A percentile compares a stretch with the other conserved stretches of the same genome.
These are phyloP conservation scores for Dione vanillae DNA, from an alignment of 2,888 invertebrate genomes.

Conservation along the genomic window DNA sequence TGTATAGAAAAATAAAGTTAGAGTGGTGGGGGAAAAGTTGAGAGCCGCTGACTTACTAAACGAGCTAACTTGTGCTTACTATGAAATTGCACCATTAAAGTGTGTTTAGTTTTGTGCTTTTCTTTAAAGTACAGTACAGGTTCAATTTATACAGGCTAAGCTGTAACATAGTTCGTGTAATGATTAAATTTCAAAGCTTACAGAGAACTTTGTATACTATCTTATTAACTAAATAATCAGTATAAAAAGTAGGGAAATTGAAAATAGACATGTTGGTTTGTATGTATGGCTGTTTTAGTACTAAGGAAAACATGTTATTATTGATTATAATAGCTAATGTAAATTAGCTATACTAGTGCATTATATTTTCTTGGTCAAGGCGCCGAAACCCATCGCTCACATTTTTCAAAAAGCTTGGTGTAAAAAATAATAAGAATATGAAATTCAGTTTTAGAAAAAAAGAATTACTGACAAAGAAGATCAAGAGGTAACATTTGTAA, in stretches of 20 bases:
- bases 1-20: constrained; percentile 24
- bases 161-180: constrained; percentile 11
- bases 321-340: too few species aligned
- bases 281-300: too few species aligned
- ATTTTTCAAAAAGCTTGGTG: too few species aligned
- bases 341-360: too few species aligned
- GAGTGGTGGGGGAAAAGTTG: constrained; percentile 17
- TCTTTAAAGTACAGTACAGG: constrained; percentile 32
- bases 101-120: constrained; percentile 26
- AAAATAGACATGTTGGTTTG: too few species aligned
- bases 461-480: too few species aligned
- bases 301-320: too few species aligned
- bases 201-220: background rate
- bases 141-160: constrained; percentile 17
- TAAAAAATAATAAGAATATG: too few species aligned
- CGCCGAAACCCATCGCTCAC: too few species aligned
- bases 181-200: constrained; percentile 6
- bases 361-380: too few species aligned
- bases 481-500: too few species aligned
- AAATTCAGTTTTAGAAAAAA: too few species aligned
- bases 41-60: constrained; percentile 33
- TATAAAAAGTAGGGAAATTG: background rate
- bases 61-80: constrained; percentile 35
- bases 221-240: background rate
- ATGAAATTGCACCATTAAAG: constrained; percentile 35